Evolutionary conservation across 2,797 vertebrate genomes (phyloP), one percentile per base, ranked within the genome.

Genomic region (Crax fasciolata): DNA sequence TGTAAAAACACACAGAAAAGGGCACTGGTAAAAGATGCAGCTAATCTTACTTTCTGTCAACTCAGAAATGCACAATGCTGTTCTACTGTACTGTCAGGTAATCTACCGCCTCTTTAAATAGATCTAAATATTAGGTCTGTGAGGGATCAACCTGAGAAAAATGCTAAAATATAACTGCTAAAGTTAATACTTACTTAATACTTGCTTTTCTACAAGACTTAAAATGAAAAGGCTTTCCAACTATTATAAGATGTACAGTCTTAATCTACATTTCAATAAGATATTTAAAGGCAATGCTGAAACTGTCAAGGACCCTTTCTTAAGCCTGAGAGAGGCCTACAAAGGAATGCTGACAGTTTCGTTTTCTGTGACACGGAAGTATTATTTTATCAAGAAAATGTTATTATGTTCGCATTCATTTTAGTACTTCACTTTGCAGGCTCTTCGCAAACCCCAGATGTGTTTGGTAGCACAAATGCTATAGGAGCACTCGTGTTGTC

Each of bases 231-330:
- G 77, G 39, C 93, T 97, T 98, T 78, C 94, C 91, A 95, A 93
- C 83, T 89, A 95, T 96, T 97, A 90, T 89, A 95, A 95, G 74
- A 97, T 89, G 67, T 96, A 94, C 90, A 93, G 91, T 77, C 78
- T 97, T 96, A 97, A 97, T 97, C 90, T 97, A 94, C 95, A 97
- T 97, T 98, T 97, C 95, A 97, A 97, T 96, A 93, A 97, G 93
- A 90, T 97, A 95, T 98, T 97, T 97, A 93, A 97, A 97, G 80
- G 84, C 96, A 97, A 84, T 86, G 83, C 43, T 95, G 93, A 35
- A 98, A 96, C 93, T 97, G 96, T 91, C 96, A 97, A 78, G 93
- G 87, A 94, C 70, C 86, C 85, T 86, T 96, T 97, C 93, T 97
- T 96, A 97, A 97, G 91, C 84, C 96, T 97, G 96, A 97, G 94